Evolutionary conservation across 1,140 invertebrate species (phyloP).

Genomic region (Physella acuta): DNA sequence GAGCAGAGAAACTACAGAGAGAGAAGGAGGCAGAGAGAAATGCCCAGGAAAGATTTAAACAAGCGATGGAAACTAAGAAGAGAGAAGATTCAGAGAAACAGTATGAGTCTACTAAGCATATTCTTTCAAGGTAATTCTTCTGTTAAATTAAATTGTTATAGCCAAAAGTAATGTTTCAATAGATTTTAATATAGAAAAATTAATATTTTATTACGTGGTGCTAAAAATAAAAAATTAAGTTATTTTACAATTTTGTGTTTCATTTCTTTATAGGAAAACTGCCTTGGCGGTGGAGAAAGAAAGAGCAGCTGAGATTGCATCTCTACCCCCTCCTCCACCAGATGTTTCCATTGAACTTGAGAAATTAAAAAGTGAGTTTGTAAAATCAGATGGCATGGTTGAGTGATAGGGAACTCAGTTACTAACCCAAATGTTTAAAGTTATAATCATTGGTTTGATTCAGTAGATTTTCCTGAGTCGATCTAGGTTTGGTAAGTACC

Average conservation of each 20-base stretch:
- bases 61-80: slow-evolving; percentile 39
- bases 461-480: too few relatives aligned
- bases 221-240: neutral
- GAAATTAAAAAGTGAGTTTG: slow-evolving; percentile 17
- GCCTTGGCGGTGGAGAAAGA: slow-evolving; percentile 48
- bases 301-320: slow-evolving; percentile 46
- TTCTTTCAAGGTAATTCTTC: slow-evolving; percentile 40
- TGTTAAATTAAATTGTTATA: neutral
- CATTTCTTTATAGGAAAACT: slow-evolving; percentile 38
- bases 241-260: neutral
- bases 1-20: slow-evolving; percentile 13
- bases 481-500: too few relatives aligned
- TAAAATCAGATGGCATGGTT: too few relatives aligned
- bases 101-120: slow-evolving; percentile 44
- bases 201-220: too few relatives aligned
- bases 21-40: slow-evolving; percentile 14
- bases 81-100: slow-evolving; percentile 38
- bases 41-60: slow-evolving; percentile 30
- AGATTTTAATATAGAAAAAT: neutral
- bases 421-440: too few relatives aligned
- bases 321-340: slow-evolving; percentile 48
- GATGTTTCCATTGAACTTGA: slow-evolving; percentile 38
- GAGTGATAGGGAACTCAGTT: too few relatives aligned
- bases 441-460: too few relatives aligned
- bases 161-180: neutral